phyloP scores from a whole-genome alignment of 2,113 vertebrate species.

The Thunnus maccoyii region DNA sequence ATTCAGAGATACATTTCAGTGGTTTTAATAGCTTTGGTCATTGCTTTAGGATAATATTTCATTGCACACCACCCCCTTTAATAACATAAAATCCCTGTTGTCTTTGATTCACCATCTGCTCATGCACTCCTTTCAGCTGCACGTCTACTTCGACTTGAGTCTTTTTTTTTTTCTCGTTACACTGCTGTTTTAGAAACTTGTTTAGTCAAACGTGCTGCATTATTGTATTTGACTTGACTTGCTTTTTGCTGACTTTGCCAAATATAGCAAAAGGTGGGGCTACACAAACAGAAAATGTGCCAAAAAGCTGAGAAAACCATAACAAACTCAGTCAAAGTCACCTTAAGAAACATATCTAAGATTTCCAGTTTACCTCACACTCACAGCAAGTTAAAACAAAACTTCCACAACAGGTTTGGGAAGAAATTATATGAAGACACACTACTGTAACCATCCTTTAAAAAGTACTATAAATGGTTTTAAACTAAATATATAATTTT shows the following conservation, averaged over 20 bases:
- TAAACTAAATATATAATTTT: neutral
- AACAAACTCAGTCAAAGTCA: conserved; percentile 12
- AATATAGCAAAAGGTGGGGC: conserved; percentile 10
- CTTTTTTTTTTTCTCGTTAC: conserved; percentile 13
- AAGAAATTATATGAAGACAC: neutral
- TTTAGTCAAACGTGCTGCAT: neutral
- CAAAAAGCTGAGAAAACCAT: neutral
- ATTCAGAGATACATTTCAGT: neutral
- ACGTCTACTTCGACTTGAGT: neutral
- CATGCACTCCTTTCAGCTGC: neutral
- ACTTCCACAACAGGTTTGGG: neutral
- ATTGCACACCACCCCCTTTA: neutral
- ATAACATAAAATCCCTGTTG: neutral
- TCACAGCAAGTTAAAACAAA: conserved; percentile 1
- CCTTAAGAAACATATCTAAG: conserved; percentile 8
- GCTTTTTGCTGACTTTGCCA: conserved; percentile 33
- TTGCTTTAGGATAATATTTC: neutral
- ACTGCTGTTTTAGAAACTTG: neutral
- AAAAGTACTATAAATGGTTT: neutral
- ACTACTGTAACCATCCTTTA: neutral
- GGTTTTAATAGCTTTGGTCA: neutral
- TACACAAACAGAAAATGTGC: neutral
- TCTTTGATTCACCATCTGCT: neutral
- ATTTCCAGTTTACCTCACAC: neutral
- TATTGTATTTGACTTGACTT: conserved; percentile 9